These are phyloP conservation scores for Meriones psammophilus DNA, from an alignment of 2,797 vertebrate species.

Conservation along the genomic window DNA sequence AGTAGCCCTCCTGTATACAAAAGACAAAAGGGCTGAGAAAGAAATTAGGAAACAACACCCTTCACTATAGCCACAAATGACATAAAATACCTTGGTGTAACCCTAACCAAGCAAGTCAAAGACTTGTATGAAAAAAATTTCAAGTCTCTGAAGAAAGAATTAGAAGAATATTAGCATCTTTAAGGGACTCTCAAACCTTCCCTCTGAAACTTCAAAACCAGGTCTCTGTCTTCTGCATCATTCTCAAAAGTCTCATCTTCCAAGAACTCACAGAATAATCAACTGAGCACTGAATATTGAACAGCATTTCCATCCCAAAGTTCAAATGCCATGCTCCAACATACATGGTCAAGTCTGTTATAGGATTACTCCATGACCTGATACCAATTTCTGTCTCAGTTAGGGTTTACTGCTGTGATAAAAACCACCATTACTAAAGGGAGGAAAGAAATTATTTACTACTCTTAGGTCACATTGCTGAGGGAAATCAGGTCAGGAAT, in stretches of 20 bases:
- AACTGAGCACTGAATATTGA: neutral
- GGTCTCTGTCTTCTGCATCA: neutral
- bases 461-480: neutral
- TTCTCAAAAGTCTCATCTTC: neutral
- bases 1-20: too few species aligned
- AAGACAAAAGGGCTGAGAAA: too few species aligned
- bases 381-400: neutral
- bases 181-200: neutral
- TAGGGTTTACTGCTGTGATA: neutral
- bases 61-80: too few species aligned
- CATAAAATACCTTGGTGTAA: too few species aligned
- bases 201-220: neutral
- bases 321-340: neutral
- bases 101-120: too few species aligned
- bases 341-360: neutral
- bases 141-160: too few species aligned
- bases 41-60: too few species aligned
- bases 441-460: neutral
- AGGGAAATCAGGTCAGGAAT: neutral
- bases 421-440: neutral
- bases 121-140: too few species aligned
- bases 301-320: neutral
- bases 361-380: neutral
- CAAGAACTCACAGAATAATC: neutral
- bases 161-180: too few species aligned